Conservation (phyloP, 2,888 invertebrate genomes). For the Deilephila elpenor region DNA sequence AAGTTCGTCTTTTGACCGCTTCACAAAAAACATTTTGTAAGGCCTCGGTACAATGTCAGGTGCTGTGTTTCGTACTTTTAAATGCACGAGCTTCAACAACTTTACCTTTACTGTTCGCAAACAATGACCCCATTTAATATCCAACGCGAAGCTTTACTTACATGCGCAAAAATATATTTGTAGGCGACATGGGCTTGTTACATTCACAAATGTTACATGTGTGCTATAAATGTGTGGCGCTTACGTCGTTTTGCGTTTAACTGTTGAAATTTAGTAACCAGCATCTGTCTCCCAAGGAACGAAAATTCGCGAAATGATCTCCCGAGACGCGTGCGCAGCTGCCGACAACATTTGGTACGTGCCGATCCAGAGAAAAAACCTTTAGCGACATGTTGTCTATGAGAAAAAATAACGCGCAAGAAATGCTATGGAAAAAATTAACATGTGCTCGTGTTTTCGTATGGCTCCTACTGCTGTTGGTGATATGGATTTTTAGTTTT, state of each 20-base stretch:
- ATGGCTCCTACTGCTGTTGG: background rate
- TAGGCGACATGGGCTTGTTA: slow-evolving; percentile 23
- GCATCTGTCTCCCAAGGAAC: slow-evolving; percentile 65
- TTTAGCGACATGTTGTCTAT: slow-evolving; percentile 51
- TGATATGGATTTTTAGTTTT: slow-evolving; percentile 4
- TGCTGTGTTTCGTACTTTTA: slow-evolving; percentile 45
- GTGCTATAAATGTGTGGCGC: slow-evolving; percentile 32
- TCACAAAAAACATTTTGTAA: slow-evolving; percentile 42
- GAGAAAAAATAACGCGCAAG: slow-evolving; percentile 43
- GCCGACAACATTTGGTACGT: slow-evolving; percentile 80
- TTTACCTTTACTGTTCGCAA: background rate
- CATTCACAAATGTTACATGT: slow-evolving; percentile 38
- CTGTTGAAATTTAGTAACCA: slow-evolving; percentile 38
- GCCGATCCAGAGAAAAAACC: slow-evolving; percentile 60
- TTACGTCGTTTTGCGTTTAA: slow-evolving; percentile 50
- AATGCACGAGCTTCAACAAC: slow-evolving; percentile 34
- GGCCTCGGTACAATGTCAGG: slow-evolving; percentile 47
- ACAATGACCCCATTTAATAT: slow-evolving; percentile 17
- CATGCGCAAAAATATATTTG: slow-evolving; percentile 33
- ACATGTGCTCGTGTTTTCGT: slow-evolving; percentile 30
- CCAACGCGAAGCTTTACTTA: slow-evolving; percentile 33
- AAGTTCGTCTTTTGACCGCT: slow-evolving; percentile 42
- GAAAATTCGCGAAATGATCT: slow-evolving; percentile 76
- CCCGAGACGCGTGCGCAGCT: slow-evolving; percentile 66
- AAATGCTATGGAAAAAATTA: slow-evolving; percentile 28